Base-by-base conservation (phyloP, 30 jellyfish, hydroid and myxozoan species). In the Rhopilema esculentum region DNA sequence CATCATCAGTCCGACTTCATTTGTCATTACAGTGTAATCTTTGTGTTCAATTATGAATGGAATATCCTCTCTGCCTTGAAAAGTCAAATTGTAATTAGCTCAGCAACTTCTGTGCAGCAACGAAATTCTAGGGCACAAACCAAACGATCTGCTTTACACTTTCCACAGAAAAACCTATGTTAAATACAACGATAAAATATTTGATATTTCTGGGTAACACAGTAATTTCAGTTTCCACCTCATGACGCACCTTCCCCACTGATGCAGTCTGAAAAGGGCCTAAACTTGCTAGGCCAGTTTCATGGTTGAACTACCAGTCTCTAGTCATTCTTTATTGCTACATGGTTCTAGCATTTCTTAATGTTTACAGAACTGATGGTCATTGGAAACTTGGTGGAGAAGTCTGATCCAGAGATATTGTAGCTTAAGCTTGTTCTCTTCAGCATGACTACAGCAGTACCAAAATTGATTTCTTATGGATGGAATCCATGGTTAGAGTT, bases 61-160 rank as follows among this genome's bases (percentile, higher is more conserved):
- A 21, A 72, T 72, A 17, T 72, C 83, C 16, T 72, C 83, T 72
- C 83, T 17, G 19, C 83, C 69, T 24, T 72, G 66, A 72, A 72
- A 76, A 53, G 57, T 52, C 24, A 76, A 33, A 31, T 49, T 76
- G 26, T 77, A 78, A 50, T 40, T 32, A 49, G 87, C 87, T 76
- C 75, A 40, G 62, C 51, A 76, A 76, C 87, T 71, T 76, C 87
- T 76, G 61, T 49, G 62, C 87, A 76, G 87, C 87, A 76, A 27
- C 87, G 87, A 76, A 23, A 76, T 53, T 76, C 87, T 49, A 27
- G 25, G 75, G 87, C 87, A 76, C 87, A 78, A 25, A 76, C 87
- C 87, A 76, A 52, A 23, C 27, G 51, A 27, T 76, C 75, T 8
- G 62, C 77, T 48, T 49, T 76, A 25, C 87, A 76, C 51, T 76